These are phyloP conservation scores for Ginglymostoma cirratum DNA, from an alignment of 2,113 vertebrate species.

Conservation along the genomic window DNA sequence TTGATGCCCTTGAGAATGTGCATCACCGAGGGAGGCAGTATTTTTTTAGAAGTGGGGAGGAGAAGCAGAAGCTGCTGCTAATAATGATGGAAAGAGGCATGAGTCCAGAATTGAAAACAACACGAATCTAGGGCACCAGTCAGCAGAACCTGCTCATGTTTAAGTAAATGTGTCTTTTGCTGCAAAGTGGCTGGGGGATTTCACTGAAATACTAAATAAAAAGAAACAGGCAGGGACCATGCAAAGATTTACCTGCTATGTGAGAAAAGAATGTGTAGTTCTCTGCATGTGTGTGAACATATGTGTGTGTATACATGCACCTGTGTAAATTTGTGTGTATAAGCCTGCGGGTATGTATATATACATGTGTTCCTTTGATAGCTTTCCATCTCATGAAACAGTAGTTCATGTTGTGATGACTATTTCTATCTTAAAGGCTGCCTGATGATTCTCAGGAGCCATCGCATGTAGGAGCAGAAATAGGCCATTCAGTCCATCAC, in stretches of 20 bases:
- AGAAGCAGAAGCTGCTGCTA: neutral
- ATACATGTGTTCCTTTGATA: constrained; percentile 25
- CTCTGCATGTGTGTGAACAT: neutral
- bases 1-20: neutral
- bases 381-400: too few species aligned
- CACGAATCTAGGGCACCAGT: neutral
- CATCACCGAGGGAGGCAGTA: neutral
- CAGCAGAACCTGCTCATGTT: neutral
- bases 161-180: neutral
- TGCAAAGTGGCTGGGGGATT: neutral
- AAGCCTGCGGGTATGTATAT: neutral
- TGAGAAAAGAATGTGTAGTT: constrained; percentile 36
- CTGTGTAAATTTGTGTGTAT: neutral
- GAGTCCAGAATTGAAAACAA: neutral
- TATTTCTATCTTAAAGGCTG: too few species aligned
- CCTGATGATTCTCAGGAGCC: too few species aligned
- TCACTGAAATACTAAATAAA: neutral
- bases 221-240: neutral
- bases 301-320: neutral
- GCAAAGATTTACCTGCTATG: neutral
- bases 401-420: too few species aligned
- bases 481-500: too few species aligned
- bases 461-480: too few species aligned
- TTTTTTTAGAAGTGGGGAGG: neutral
- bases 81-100: neutral